Base-by-base conservation (phyloP, 1,140 invertebrate genomes). In the Zaprionus africanus region DNA sequence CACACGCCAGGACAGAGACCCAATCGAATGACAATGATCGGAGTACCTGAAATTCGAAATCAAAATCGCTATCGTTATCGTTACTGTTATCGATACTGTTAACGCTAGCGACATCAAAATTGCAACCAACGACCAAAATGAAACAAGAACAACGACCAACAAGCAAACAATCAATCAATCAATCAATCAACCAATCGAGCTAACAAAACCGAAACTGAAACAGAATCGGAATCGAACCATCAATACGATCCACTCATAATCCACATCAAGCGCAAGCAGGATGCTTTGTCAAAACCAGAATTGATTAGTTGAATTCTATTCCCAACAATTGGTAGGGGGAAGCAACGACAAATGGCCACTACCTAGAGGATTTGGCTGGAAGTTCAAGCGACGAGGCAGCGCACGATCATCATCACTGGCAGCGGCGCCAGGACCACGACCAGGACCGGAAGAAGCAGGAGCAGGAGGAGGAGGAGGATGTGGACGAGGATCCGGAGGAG, bases 221-320 rank as follows among this genome's bases (percentile, higher is more conserved):
- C 46, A 9, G 7, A 24, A 54, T 13, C 51, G 13, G 41, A 46
- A 17, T 34, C 19, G 38, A 70, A 54, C 36, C 65, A 66, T 43
- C 41, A 65, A 53, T 46, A 72, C 41, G 38, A 59, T 56, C 34
- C 59, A 72, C 13, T 66, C 65, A 68, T 53, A 57, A 68, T 64
- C 19, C 69, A 66, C 58, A 78, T 66, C 51, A 59, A 83, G 49
- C 61, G 85, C 84, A 72, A 81, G 71, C 82, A 78, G 82, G 66
- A 84, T 72, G 86, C 90, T 91, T 81, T 90, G 84, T 84, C 85
- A 74, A 84, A 92, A 92, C 91, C 91, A 92, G 91, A 92, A 92
- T 92, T 92, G 91, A 92, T 92, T 92, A 92, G 91, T 92, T 92
- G 91, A 92, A 91, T 91, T 92, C 91, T 92, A 92, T 92, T 92